Evolutionary conservation across 2,888 invertebrate species (phyloP).

Genomic region (Drosophila mettleri): DNA sequence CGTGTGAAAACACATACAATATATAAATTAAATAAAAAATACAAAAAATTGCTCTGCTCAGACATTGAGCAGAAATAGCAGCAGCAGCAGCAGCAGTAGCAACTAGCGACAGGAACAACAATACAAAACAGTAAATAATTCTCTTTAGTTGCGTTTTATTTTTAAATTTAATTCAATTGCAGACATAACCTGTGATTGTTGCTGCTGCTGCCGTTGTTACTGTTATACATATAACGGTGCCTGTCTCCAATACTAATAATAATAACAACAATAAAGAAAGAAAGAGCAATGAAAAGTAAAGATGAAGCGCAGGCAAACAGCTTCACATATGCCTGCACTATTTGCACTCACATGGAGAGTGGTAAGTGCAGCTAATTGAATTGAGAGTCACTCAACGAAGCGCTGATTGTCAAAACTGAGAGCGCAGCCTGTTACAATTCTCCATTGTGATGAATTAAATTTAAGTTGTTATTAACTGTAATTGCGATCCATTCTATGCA

Average conservation of each 20-base stretch:
- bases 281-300: constrained; percentile 54
- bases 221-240: constrained; percentile 65
- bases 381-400: constrained; percentile 50
- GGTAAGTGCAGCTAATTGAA: constrained; percentile 70
- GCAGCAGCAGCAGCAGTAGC: constrained; percentile 43
- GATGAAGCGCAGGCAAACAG: constrained; percentile 40
- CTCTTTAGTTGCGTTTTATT: constrained; percentile 54
- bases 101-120: constrained; percentile 43
- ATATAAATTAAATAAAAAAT: constrained; percentile 47
- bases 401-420: constrained; percentile 43
- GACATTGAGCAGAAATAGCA: constrained; percentile 57
- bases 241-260: constrained; percentile 58
- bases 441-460: constrained; percentile 63
- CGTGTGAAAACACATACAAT: constrained; percentile 3
- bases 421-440: constrained; percentile 40
- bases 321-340: constrained; percentile 29
- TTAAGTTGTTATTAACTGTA: constrained; percentile 74
- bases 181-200: constrained; percentile 43
- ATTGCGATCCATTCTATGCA: constrained; percentile 51
- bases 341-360: constrained; percentile 21
- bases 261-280: constrained; percentile 35
- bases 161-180: constrained; percentile 77
- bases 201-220: constrained; percentile 21
- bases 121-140: constrained; percentile 50
- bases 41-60: constrained; percentile 39